These are phyloP conservation scores for Drosophila micromelanica DNA, from an alignment of 1,140 invertebrate genomes.

Conservation along the genomic window DNA sequence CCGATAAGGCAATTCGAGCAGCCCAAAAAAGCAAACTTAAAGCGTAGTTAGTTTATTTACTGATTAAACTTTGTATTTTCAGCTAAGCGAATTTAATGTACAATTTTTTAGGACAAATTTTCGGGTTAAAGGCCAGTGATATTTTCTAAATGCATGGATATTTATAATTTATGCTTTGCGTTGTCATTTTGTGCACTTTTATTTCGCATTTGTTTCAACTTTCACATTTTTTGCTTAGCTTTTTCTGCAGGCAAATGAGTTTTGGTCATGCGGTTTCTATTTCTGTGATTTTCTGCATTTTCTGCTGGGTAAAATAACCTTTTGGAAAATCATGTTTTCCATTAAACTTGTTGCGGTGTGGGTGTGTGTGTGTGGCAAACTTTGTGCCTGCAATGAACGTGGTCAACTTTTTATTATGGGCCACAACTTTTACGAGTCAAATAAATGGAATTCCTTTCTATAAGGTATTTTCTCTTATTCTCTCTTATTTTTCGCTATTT, in stretches of 20 bases:
- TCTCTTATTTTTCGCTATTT: too few relatives aligned
- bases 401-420: conserved; percentile 19
- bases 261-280: conserved; percentile 9
- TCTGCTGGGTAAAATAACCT: neutral
- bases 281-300: conserved; percentile 6
- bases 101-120: neutral
- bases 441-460: conserved; percentile 1
- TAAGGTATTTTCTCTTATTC: neutral
- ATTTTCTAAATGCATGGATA: conserved; percentile 1
- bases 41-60: conserved; percentile 9
- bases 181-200: neutral
- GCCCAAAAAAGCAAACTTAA: conserved; percentile 25
- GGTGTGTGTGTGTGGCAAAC: conserved; percentile 5
- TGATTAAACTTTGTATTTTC: conserved; percentile 31
- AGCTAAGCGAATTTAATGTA: neutral
- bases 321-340: neutral
- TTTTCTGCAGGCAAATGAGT: neutral
- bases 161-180: neutral
- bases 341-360: conserved; percentile 19
- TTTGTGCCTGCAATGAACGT: neutral
- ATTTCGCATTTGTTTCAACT: conserved; percentile 2
- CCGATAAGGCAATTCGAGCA: conserved; percentile 35
- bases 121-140: neutral
- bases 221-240: conserved; percentile 4
- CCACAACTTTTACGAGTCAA: conserved; percentile 5